Conservation (phyloP, 2,113 vertebrate genomes). For the Saguinus imperator region DNA sequence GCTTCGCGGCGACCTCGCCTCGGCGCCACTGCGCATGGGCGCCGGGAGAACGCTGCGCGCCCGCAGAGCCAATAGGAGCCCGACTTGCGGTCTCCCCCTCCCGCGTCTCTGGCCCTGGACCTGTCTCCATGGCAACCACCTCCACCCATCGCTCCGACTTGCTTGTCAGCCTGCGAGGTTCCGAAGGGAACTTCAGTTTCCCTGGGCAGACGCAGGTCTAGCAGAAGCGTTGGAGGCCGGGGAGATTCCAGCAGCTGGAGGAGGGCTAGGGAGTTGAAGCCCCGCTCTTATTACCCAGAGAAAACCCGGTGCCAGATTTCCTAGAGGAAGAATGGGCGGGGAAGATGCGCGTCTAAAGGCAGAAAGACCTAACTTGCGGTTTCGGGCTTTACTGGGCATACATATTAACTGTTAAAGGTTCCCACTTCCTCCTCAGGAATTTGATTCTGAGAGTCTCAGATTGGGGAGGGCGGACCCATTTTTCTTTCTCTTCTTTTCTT, state of each 20-base stretch:
- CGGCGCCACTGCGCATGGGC: constrained; percentile 70
- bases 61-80: constrained; percentile 46
- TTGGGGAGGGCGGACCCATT: no score
- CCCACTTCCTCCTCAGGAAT: neutral
- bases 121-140: constrained; percentile 74
- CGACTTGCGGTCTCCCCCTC: neutral
- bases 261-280: neutral
- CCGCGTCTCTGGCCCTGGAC: neutral
- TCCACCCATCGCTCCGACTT: constrained; percentile 1
- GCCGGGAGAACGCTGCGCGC: constrained; percentile 20
- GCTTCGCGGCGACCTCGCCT: constrained; percentile 65
- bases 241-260: neutral
- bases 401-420: neutral
- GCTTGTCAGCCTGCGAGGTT: neutral
- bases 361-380: neutral
- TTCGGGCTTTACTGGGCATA: neutral
- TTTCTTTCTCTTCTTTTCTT: no score
- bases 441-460: neutral
- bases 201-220: neutral
- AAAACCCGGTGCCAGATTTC: neutral
- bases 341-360: neutral
- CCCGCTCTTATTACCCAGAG: neutral
- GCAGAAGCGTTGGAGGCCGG: neutral
- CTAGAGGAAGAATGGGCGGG: neutral
- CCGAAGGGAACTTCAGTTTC: constrained; percentile 7